A percentile compares a stretch with the other conserved stretches of the same genome.
These are phyloP conservation scores for Dermatemys mawii DNA, from an alignment of 2,113 vertebrate species.

Conservation along the genomic window DNA sequence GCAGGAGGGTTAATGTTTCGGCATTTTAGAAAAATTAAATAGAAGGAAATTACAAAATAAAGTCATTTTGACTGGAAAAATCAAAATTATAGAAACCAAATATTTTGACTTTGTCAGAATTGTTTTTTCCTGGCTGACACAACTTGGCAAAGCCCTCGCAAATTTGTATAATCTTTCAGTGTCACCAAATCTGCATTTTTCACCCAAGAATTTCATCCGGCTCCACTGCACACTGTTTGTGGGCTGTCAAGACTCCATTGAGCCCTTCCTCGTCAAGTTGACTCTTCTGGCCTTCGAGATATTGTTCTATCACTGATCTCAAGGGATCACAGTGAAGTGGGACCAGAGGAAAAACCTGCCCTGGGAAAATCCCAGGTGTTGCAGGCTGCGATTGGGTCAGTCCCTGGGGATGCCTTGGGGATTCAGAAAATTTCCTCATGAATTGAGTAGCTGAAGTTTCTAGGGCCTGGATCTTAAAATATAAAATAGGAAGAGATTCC, in stretches of 20 bases:
- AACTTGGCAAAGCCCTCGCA: not conserved
- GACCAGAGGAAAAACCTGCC: not conserved
- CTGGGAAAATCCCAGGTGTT: not conserved
- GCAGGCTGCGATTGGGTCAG: fast-evolving
- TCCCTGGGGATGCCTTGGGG: not conserved
- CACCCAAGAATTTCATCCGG: not conserved
- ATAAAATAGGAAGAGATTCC: not conserved
- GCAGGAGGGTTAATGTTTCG: not conserved
- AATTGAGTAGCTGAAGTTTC: not conserved
- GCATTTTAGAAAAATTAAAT: not conserved
- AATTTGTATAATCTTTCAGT: not conserved
- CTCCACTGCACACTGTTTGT: not conserved
- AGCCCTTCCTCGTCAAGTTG: not conserved
- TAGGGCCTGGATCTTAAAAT: not conserved
- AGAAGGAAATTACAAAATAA: not conserved
- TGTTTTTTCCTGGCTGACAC: not conserved
- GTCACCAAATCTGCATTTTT: not conserved
- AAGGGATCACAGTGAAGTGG: not conserved
- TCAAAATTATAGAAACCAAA: too few species aligned
- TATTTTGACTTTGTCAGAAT: not conserved
- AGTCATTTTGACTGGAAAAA: not conserved
- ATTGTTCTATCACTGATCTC: not conserved
- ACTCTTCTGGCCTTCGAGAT: not conserved
- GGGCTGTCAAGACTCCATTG: not conserved
- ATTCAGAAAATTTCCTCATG: not conserved